Percentiles rank a stretch among this genome's conserved stretches.
phyloP scores from a whole-genome alignment of 2,888 invertebrate species.

The Acronicta leporina region DNA sequence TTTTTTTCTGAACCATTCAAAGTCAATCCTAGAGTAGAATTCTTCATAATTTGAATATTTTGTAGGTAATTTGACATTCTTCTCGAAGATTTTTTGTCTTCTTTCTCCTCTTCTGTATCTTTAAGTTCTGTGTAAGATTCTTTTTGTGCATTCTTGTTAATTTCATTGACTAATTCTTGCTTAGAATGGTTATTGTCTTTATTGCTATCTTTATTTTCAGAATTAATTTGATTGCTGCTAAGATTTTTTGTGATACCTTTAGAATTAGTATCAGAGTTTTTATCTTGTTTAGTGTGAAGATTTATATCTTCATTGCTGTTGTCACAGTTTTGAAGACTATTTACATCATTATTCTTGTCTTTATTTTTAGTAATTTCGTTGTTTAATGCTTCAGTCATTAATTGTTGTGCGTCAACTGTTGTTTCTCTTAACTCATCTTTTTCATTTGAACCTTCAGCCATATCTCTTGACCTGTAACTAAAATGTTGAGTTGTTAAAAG shows the following conservation, averaged over 20 bases:
- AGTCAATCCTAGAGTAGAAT: slow-evolving; percentile 67
- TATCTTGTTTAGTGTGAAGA: slow-evolving; percentile 15
- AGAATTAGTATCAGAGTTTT: slow-evolving; percentile 8
- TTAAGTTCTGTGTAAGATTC: slow-evolving; percentile 35
- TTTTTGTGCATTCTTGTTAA: slow-evolving; percentile 26
- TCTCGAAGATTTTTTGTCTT: slow-evolving; percentile 43
- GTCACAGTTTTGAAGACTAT: slow-evolving; percentile 12
- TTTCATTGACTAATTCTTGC: slow-evolving; percentile 29
- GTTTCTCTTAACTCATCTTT: slow-evolving; percentile 18
- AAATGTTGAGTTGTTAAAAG: neutral
- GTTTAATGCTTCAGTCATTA: slow-evolving; percentile 19
- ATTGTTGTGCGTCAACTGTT: slow-evolving; percentile 25
- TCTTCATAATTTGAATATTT: slow-evolving; percentile 71
- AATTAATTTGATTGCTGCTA: slow-evolving; percentile 1
- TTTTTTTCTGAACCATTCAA: slow-evolving; percentile 70
- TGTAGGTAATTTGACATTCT: slow-evolving; percentile 71
- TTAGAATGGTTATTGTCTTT: slow-evolving; percentile 22
- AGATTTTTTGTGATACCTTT: slow-evolving; percentile 12
- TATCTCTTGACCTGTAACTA: slow-evolving; percentile 48
- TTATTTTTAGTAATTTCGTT: slow-evolving; percentile 4
- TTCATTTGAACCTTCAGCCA: slow-evolving; percentile 39
- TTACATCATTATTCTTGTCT: neutral
- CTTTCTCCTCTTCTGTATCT: slow-evolving; percentile 40
- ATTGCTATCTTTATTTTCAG: slow-evolving; percentile 27
- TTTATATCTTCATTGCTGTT: slow-evolving; percentile 9